These are phyloP conservation scores for Trochalopteron elliotii DNA, from an alignment of 2,113 vertebrate genomes.

Conservation along the genomic window DNA sequence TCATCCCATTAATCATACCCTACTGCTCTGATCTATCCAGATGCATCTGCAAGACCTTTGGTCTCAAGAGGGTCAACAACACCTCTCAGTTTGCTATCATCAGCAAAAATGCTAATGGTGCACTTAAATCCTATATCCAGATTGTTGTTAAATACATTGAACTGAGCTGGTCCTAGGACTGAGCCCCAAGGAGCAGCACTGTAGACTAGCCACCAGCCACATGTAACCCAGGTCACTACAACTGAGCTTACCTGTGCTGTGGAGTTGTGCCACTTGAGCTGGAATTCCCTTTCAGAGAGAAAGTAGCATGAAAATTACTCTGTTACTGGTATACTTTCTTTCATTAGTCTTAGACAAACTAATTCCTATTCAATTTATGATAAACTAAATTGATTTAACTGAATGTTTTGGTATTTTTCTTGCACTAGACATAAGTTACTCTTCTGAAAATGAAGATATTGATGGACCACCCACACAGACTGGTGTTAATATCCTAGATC, in stretches of 20 bases:
- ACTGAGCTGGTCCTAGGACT: not conserved
- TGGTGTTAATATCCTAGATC: not conserved
- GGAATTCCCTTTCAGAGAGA: not conserved
- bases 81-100: not conserved
- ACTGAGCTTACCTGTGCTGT: not conserved
- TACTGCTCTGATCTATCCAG: not conserved
- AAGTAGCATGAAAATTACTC: not conserved
- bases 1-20: not conserved
- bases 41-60: not conserved
- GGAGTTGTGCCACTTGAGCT: not conserved
- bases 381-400: not conserved
- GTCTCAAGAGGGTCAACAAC: not conserved
- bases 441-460: not conserved
- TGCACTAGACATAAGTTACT: not conserved
- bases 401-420: not conserved
- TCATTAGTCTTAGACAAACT: not conserved
- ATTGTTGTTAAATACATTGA: not conserved
- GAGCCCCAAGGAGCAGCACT: not conserved
- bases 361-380: not conserved
- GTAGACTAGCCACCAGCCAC: not conserved
- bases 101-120: not conserved
- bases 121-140: not conserved
- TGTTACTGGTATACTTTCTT: not conserved
- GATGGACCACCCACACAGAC: not conserved
- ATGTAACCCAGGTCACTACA: not conserved